phyloP scores from a whole-genome alignment of 2,797 vertebrate species.

The Notoglanidium macrostoma region DNA sequence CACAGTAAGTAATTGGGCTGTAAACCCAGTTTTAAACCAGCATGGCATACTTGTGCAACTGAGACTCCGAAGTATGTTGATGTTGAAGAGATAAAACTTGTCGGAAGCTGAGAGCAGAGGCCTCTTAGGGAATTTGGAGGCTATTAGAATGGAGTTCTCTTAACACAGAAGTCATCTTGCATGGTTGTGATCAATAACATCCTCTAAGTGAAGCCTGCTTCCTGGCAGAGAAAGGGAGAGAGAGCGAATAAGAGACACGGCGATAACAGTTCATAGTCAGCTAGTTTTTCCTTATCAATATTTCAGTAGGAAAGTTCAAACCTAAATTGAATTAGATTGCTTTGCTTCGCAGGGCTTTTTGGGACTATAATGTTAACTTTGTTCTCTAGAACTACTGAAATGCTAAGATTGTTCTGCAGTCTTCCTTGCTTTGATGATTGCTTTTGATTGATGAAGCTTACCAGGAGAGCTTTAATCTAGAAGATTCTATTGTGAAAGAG shows the following conservation, averaged over 20 bases:
- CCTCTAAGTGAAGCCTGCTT: conserved; percentile 56
- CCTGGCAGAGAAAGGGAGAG: conserved; percentile 34
- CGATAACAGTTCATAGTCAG: conserved; percentile 43
- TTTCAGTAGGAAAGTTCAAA: conserved; percentile 48
- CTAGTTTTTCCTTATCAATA: conserved; percentile 56
- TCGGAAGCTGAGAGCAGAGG: conserved; percentile 19
- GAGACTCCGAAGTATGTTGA: conserved; percentile 3
- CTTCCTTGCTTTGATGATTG: conserved; percentile 15
- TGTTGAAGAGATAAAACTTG: neutral
- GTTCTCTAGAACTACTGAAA: neutral
- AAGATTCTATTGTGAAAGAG: conserved; percentile 7
- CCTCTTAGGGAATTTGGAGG: conserved; percentile 38
- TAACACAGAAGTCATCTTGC: conserved; percentile 48
- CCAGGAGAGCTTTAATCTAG: conserved; percentile 10
- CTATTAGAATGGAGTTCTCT: conserved; percentile 56
- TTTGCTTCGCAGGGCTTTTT: conserved; percentile 10
- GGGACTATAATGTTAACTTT: conserved; percentile 3
- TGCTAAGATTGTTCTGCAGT: neutral
- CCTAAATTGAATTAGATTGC: conserved; percentile 24
- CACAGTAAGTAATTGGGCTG: neutral
- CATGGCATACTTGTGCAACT: conserved; percentile 19
- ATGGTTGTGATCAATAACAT: conserved; percentile 55
- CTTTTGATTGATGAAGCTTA: neutral
- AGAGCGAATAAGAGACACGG: conserved; percentile 35
- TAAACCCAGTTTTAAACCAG: conserved; percentile 43